These are phyloP conservation scores for Sakesphorus luctuosus DNA, from an alignment of 2,113 vertebrate species.

Conservation along the genomic window DNA sequence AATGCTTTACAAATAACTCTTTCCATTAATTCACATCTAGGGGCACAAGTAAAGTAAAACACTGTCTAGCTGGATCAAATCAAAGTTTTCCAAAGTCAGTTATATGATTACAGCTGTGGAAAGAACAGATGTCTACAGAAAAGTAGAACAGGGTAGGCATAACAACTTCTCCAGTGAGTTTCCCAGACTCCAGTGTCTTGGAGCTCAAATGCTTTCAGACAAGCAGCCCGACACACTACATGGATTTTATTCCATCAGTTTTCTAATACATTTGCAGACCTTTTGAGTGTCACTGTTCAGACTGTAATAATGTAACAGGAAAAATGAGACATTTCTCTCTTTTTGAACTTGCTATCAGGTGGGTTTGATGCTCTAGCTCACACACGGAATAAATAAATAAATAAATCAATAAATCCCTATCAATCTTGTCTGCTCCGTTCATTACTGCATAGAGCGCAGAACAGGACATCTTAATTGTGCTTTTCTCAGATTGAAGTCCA, in stretches of 20 bases:
- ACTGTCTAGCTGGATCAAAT: neutral
- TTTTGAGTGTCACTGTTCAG: neutral
- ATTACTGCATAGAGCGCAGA: neutral
- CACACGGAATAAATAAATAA: neutral
- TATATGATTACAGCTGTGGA: neutral
- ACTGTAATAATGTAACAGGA: neutral
- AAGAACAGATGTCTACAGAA: neutral
- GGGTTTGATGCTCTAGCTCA: neutral
- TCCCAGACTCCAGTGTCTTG: neutral
- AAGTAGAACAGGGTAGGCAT: neutral
- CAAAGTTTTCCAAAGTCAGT: neutral
- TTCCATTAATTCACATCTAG: conserved; percentile 18
- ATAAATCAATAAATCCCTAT: neutral
- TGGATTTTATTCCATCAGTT: neutral
- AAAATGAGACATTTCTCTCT: neutral
- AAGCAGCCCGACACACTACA: neutral
- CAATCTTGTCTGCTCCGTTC: neutral
- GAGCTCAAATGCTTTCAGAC: neutral
- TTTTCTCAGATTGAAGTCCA: neutral
- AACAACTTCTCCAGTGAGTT: neutral
- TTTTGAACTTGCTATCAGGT: neutral
- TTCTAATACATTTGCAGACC: neutral
- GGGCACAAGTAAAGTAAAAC: neutral
- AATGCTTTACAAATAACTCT: neutral
- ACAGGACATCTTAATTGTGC: neutral